A percentile compares a stretch with the other conserved stretches of the same genome.
Evolutionary conservation across 2,888 invertebrate species (phyloP).

Genomic region (Abscondita cerata): DNA sequence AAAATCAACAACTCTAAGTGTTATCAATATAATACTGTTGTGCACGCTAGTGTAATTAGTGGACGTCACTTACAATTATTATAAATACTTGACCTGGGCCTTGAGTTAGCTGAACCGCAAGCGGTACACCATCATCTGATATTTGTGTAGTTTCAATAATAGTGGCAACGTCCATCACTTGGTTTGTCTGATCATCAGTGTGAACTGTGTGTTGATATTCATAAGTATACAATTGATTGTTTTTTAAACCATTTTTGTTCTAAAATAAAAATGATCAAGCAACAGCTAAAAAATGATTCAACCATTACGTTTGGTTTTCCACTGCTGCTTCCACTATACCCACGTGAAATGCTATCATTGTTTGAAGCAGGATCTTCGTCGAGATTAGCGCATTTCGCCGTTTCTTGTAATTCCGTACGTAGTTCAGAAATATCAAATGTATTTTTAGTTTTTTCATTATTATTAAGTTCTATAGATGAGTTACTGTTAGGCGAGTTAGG

Average conservation of each 20-base stretch:
- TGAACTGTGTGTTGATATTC: not conserved
- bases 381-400: not conserved
- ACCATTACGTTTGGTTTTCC: too few relatives aligned
- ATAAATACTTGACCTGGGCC: constrained; percentile 61
- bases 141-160: constrained; percentile 30
- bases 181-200: not conserved
- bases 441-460: not conserved
- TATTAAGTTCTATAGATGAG: not conserved
- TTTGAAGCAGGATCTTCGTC: too few relatives aligned
- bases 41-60: constrained; percentile 37
- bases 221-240: not conserved
- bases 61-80: constrained; percentile 59
- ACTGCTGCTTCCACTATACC: too few relatives aligned
- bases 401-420: constrained; percentile 1
- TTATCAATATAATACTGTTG: not conserved
- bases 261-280: too few relatives aligned
- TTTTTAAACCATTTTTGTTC: too few relatives aligned
- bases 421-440: constrained; percentile 13
- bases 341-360: too few relatives aligned
- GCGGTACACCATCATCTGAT: constrained; percentile 34
- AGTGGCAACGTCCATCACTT: not conserved
- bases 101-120: constrained; percentile 46
- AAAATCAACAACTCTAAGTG: not conserved
- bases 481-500: too few relatives aligned
- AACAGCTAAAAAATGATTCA: too few relatives aligned